Evolutionary conservation across 2,888 invertebrate species (phyloP), one percentile per base, ranked within the genome.

Genomic region (Tachystola acroxantha): DNA sequence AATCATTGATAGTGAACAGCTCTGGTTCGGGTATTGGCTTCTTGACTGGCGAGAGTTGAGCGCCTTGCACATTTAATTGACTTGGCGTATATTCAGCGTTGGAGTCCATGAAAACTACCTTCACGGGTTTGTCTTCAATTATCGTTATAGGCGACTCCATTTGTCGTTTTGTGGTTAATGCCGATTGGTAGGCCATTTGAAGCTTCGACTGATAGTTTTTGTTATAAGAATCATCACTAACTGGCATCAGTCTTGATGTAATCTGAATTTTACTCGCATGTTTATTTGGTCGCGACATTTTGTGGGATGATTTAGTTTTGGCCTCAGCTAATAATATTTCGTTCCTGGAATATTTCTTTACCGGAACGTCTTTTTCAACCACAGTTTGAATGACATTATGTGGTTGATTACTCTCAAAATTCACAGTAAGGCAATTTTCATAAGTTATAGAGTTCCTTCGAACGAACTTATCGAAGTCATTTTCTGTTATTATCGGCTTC

Each of bases 41-140:
- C 43, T 74, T 81, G 3, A 53, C 39, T 25, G 80, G 80, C 1
- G 82, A 78, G 25, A 85, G 47, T 27, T 80, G 73, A 50, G 72
- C 64, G 9, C 82, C 81, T 42, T 80, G 79, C 3, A 77, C 68
- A 55, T 81, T 79, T 29, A 82, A 48, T 16, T 69, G 62, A 35
- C 45, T 54, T 1, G 80, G 63, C 12, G 55, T 43, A 47, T 66
- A 80, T 29, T 77, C 79, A 22, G 60, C 34, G 39, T 54, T 69
- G 1, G 67, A 47, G 20, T 84, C 81, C 57, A 85, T 64, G 42
- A 72, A 85, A 0, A 85, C 72, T 0, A 85, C 84, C 63, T 85
- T 82, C 0, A 85, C 85, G 10, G 85, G 85, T 50, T 81, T 81
- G 41, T 86, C 84, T 58, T 86, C 84, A n/a, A 85, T 73, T 4